Evolutionary conservation across 2,113 vertebrate species (phyloP), one percentile per base, ranked within the genome.

Genomic region (Saccopteryx leptura): DNA sequence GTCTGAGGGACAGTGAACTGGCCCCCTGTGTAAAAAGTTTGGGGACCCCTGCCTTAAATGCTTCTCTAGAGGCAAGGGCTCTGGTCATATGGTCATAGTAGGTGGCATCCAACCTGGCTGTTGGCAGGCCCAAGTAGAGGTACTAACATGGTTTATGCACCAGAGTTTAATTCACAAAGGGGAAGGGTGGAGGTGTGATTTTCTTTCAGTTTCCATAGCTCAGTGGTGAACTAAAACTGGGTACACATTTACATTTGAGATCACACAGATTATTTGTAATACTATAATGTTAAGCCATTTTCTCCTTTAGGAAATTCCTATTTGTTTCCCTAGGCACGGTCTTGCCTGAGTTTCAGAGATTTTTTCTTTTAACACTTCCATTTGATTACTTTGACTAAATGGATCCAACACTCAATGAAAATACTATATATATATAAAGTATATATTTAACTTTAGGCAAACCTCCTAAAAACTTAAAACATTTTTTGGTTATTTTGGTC

Each of bases 221-320:
- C 33, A 76, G 60, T 78, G 60, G 89, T 24, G 79, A 83, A 76
- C 71, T 90, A 92, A 92, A 86, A 9, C 28, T 26, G 23, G 74
- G 54, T n/a, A 68, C 72, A 7, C 23, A 39, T 28, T 61, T 88
- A 88, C 61, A 46, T 82, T 46, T 14, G 39, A 91, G 93, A 94
- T 72, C 21, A 86, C 81, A 71, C 13, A 65, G 90, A 92, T 85
- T 10, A n/a, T 58, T 63, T 23, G 10, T 61, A 56, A 86, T 52
- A 52, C 23, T 31, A 9, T 80, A 33, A 52, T 61, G 61, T 84
- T 69, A 75, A 81, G 68, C 46, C 48, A 63, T 50, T 93, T 95
- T 26, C 33, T 63, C 60, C 58, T 58, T 54, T 58, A 63, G 52
- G 31, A 11, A 90, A 23, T 80, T 61, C 58, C 56, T 66, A 33